These are phyloP conservation scores for Myotis pilosus DNA, from an alignment of 2,797 vertebrate genomes.

Conservation along the genomic window DNA sequence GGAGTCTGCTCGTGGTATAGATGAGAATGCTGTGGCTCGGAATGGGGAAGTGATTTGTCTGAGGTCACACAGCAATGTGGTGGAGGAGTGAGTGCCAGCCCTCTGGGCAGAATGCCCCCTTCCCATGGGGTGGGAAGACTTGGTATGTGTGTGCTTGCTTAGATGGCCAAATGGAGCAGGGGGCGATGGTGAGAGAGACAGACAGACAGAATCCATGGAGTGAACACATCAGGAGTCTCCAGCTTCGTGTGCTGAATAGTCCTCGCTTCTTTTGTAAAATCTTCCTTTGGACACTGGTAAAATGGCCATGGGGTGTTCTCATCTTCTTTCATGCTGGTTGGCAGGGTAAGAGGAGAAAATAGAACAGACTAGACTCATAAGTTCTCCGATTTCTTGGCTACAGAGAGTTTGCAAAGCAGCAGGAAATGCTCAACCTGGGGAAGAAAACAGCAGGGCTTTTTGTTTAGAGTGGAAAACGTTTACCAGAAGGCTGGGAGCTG, in stretches of 20 bases:
- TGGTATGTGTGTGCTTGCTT: background rate
- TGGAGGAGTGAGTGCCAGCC: background rate
- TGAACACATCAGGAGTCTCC: background rate
- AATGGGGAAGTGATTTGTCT: background rate
- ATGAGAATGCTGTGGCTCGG: background rate
- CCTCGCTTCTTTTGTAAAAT: background rate
- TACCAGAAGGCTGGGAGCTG: background rate
- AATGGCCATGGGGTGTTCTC: background rate
- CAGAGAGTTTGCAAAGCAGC: background rate
- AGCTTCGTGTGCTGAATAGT: background rate
- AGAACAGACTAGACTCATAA: background rate
- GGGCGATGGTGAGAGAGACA: rapidly evolving
- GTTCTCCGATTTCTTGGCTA: background rate
- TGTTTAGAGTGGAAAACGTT: conserved; percentile 3
- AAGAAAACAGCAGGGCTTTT: background rate
- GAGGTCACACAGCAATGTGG: background rate
- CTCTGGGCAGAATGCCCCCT: background rate
- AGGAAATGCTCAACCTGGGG: background rate
- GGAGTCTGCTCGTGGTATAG: background rate
- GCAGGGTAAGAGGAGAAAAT: background rate
- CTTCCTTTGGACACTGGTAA: background rate
- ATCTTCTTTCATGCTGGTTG: background rate
- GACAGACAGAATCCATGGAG: background rate
- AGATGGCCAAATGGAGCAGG: background rate
- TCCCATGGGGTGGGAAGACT: background rate